Evolutionary conservation across 2,113 vertebrate genomes (phyloP).

Genomic region (Notarius quadriscutis): DNA sequence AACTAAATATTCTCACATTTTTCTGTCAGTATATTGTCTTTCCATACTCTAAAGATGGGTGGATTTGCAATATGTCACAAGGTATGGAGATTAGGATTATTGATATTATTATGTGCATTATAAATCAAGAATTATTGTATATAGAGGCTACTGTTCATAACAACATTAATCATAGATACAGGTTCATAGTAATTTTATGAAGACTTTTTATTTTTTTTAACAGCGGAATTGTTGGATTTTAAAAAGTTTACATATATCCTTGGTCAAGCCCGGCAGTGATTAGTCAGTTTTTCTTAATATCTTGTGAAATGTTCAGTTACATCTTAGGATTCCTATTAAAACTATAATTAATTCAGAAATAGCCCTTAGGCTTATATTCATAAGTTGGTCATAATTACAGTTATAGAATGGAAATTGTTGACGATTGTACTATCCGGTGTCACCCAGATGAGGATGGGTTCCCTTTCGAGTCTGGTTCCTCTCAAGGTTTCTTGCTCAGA

Average conservation of each 20-base stretch:
- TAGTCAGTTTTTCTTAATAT: not conserved
- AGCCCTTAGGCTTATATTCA: not conserved
- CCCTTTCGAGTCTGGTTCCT: too few relatives aligned
- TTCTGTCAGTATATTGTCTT: constrained; percentile 51
- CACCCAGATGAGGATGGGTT: too few relatives aligned
- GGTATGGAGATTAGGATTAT: constrained; percentile 38
- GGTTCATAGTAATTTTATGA: not conserved
- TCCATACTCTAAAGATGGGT: constrained; percentile 32
- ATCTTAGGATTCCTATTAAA: not conserved
- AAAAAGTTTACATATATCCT: not conserved
- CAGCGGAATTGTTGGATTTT: not conserved
- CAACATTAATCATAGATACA: constrained; percentile 26
- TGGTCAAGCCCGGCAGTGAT: not conserved
- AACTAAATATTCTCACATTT: constrained; percentile 42
- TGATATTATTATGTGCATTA: constrained; percentile 52
- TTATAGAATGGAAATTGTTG: too few relatives aligned
- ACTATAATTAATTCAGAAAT: not conserved
- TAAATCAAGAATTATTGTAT: constrained; percentile 50
- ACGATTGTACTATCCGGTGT: not conserved
- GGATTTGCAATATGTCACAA: constrained; percentile 44
- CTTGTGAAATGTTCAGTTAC: not conserved
- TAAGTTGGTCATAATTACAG: too few relatives aligned
- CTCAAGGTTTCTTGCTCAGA: not conserved
- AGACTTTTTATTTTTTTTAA: not conserved
- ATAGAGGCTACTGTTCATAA: constrained; percentile 25